Percentiles rank a stretch among this genome's conserved stretches.
These are phyloP conservation scores for Simalia tracyae DNA, from an alignment of 2,797 vertebrate species.

Conservation along the genomic window DNA sequence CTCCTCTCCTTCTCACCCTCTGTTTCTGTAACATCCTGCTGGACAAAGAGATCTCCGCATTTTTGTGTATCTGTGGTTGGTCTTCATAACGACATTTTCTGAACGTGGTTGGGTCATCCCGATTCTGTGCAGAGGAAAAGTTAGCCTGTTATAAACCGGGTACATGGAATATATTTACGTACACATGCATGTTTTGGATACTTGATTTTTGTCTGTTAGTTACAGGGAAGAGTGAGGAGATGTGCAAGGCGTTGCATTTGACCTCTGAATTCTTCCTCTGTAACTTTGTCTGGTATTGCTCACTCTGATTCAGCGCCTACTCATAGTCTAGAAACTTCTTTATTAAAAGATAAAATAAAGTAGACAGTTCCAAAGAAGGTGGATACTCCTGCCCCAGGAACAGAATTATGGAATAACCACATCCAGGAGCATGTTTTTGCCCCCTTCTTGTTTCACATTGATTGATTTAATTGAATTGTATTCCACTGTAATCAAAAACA, in stretches of 20 bases:
- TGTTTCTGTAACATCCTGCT: neutral
- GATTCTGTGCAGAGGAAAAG: neutral
- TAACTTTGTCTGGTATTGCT: neutral
- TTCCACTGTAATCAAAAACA: neutral
- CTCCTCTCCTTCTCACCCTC: neutral
- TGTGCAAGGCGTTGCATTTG: neutral
- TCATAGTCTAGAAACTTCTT: neutral
- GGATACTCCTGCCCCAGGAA: neutral
- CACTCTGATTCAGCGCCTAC: neutral
- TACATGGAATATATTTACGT: neutral
- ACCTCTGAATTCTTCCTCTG: neutral
- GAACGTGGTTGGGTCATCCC: neutral
- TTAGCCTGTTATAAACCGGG: neutral
- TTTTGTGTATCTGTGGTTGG: neutral
- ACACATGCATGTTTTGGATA: neutral
- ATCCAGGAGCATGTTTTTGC: neutral
- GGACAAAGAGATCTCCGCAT: neutral
- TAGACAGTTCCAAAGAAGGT: too few relatives aligned
- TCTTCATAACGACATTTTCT: neutral
- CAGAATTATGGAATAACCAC: accelerated
- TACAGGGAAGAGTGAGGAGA: neutral
- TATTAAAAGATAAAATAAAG: neutral
- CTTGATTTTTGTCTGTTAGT: neutral
- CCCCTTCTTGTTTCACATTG: neutral
- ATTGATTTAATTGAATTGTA: neutral